A percentile compares a stretch with the other conserved stretches of the same genome.
Conservation (phyloP, 2,113 vertebrate species). For the Orientallactaga bullata region DNA sequence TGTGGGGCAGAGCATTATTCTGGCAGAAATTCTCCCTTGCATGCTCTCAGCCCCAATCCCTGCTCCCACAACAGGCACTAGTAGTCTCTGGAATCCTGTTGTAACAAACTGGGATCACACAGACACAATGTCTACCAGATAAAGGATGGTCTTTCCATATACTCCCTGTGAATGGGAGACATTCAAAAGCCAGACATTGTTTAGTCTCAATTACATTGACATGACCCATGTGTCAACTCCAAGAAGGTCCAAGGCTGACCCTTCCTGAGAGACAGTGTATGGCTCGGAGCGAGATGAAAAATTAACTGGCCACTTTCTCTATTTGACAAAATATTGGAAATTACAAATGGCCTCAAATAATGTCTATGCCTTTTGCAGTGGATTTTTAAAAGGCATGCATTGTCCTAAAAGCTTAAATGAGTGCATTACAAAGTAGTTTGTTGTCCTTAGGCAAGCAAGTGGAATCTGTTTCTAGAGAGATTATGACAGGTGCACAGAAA, state of each 20-base stretch:
- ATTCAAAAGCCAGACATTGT: neutral
- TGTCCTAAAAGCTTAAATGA: constrained; percentile 42
- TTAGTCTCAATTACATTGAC: neutral
- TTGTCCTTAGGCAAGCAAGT: constrained; percentile 25
- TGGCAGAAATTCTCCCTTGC: neutral
- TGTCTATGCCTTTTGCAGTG: constrained; percentile 14
- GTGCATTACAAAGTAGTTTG: neutral
- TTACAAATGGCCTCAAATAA: constrained; percentile 29
- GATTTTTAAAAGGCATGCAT: constrained; percentile 40
- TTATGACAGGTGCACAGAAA: neutral
- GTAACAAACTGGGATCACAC: neutral
- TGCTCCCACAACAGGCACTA: neutral
- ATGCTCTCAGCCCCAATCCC: too few relatives aligned
- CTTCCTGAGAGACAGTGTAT: neutral
- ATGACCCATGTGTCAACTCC: neutral
- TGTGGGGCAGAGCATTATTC: neutral
- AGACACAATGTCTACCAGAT: neutral
- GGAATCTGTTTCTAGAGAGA: neutral
- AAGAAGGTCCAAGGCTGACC: constrained; percentile 4
- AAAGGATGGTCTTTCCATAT: neutral
- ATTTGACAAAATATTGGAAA: constrained; percentile 24
- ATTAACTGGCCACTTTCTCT: neutral
- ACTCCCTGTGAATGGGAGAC: neutral
- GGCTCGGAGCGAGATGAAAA: neutral
- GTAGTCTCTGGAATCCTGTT: neutral